Conservation (phyloP, 1,140 invertebrate genomes). For the Drosophila mayri region DNA sequence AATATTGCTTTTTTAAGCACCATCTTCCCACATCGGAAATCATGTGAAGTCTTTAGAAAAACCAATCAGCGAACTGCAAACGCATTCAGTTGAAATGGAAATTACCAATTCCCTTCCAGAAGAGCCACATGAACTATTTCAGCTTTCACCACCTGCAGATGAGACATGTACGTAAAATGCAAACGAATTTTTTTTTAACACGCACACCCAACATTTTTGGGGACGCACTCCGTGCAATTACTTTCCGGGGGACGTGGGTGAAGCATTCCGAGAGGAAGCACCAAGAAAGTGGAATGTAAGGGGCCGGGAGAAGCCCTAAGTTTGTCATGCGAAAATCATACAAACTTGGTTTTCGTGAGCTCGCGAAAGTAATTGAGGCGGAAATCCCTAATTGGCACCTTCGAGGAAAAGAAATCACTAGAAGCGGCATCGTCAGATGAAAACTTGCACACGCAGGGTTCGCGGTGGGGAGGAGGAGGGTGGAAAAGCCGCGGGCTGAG, state of each 20-base stretch:
- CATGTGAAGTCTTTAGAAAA: constrained; percentile 12
- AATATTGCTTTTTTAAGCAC: constrained; percentile 7
- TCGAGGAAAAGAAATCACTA: constrained; percentile 60
- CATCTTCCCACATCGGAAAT: constrained; percentile 5
- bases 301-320: constrained; percentile 61
- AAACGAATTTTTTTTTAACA: constrained; percentile 63
- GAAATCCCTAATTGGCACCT: constrained; percentile 84
- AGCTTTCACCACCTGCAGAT: constrained; percentile 45
- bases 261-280: constrained; percentile 1
- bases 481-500: constrained; percentile 1
- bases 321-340: constrained; percentile 84
- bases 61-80: constrained; percentile 31
- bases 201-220: constrained; percentile 43
- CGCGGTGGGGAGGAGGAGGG: background rate
- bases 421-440: constrained; percentile 36
- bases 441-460: constrained; percentile 39
- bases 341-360: constrained; percentile 81
- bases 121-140: constrained; percentile 62
- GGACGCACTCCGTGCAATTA: constrained; percentile 45
- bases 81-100: constrained; percentile 31
- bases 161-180: constrained; percentile 73
- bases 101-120: constrained; percentile 21
- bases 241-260: constrained; percentile 37
- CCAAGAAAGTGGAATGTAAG: background rate
- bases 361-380: constrained; percentile 81